A percentile compares a stretch with the other conserved stretches of the same genome.
Conservation (phyloP, 2,113 vertebrate genomes). For the Cariama cristata region DNA sequence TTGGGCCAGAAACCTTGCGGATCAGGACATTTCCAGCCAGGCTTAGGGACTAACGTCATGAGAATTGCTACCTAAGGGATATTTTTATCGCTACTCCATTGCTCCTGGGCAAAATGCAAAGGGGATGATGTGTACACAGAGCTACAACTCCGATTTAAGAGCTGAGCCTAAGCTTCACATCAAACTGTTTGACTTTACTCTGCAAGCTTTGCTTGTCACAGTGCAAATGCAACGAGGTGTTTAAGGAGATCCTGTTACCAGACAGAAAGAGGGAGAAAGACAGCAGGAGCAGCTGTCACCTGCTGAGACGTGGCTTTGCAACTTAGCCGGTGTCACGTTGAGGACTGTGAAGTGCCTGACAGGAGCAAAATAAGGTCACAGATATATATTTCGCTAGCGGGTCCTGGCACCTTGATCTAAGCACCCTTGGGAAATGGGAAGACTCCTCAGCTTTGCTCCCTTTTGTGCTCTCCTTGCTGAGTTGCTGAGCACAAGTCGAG, state of each 20-base stretch:
- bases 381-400: not conserved
- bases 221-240: not conserved
- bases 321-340: not conserved
- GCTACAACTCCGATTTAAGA: not conserved
- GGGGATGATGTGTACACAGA: not conserved
- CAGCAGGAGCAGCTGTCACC: constrained; percentile 36
- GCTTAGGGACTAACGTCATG: not conserved
- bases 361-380: not conserved
- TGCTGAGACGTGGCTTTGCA: not conserved
- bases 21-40: constrained; percentile 11
- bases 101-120: constrained; percentile 34
- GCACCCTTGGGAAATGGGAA: not conserved
- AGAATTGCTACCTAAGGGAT: constrained; percentile 27
- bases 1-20: not conserved
- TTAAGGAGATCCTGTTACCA: constrained; percentile 5
- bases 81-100: not conserved
- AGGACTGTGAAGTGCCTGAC: constrained; percentile 21
- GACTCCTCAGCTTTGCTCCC: not conserved
- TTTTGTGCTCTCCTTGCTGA: not conserved
- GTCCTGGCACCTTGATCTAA: not conserved
- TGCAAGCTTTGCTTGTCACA: not conserved
- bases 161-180: not conserved
- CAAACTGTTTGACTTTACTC: constrained; percentile 3
- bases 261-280: not conserved
- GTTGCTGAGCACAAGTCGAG: not conserved